phyloP scores from a whole-genome alignment of 2,797 vertebrate genomes.

The Mycteria americana region DNA sequence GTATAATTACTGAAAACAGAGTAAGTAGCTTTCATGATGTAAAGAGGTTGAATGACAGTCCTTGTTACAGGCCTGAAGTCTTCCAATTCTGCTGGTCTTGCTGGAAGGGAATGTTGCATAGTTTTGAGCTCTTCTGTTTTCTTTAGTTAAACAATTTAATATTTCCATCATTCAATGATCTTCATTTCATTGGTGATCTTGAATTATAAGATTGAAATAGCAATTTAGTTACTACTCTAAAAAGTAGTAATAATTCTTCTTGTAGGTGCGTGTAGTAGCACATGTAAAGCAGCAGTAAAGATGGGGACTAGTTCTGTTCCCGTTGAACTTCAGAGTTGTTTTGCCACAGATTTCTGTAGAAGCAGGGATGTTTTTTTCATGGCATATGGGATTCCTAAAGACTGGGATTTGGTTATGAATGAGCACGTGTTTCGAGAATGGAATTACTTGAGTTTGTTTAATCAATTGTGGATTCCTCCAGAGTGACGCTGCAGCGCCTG shows the following conservation, averaged over 20 bases:
- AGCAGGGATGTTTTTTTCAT: not conserved
- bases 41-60: not conserved
- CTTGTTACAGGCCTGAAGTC: not conserved
- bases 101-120: not conserved
- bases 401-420: slow-evolving; percentile 33
- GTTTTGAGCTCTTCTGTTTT: not conserved
- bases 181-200: not conserved
- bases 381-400: not conserved
- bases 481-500: not conserved
- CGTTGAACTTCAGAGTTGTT: not conserved
- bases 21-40: not conserved
- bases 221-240: not conserved
- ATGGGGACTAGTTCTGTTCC: not conserved
- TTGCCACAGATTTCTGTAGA: not conserved
- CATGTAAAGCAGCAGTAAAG: not conserved
- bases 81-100: not conserved
- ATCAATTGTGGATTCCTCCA: slow-evolving; percentile 38
- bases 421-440: slow-evolving; percentile 26
- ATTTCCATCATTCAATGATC: not conserved
- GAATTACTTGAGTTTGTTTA: slow-evolving; percentile 50
- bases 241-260: not conserved
- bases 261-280: not conserved
- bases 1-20: not conserved
- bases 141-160: not conserved
- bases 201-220: not conserved